Percentiles rank a stretch among this genome's conserved stretches.
phyloP scores from a whole-genome alignment of 2,113 vertebrate genomes.

The Crotalus helleri region DNA sequence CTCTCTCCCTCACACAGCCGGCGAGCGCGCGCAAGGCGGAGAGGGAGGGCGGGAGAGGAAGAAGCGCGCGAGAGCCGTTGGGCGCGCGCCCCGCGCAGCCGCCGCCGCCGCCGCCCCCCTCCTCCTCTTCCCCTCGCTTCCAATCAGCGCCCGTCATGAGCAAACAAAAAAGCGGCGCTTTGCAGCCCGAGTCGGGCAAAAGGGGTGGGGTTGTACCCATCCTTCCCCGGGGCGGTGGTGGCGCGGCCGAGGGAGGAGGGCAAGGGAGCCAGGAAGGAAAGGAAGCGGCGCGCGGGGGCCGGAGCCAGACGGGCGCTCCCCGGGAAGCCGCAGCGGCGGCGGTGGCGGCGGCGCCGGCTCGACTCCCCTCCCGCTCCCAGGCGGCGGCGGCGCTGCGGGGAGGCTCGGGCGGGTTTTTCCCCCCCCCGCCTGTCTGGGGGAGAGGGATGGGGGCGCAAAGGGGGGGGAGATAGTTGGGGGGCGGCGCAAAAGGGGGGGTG shows the following conservation, averaged over 20 bases:
- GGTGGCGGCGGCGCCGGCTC: not conserved
- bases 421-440: not conserved
- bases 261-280: not conserved
- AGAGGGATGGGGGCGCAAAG: not conserved
- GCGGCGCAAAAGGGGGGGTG: not conserved
- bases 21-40: not conserved
- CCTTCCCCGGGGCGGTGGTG: constrained; percentile 15
- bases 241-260: not conserved
- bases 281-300: not conserved
- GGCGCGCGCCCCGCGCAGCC: not conserved
- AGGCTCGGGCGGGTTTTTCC: not conserved
- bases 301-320: not conserved
- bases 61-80: not conserved
- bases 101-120: not conserved
- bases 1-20: no score
- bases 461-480: not conserved
- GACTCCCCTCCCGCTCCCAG: not conserved
- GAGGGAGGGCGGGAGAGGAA: not conserved
- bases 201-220: constrained; percentile 17
- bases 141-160: not conserved
- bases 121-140: not conserved
- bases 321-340: not conserved
- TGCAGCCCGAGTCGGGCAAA: not conserved
- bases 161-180: not conserved
- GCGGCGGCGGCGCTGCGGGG: not conserved